Evolutionary conservation across 1,140 invertebrate species (phyloP), one percentile per base, ranked within the genome.

Genomic region (Ganaspis sp.): DNA sequence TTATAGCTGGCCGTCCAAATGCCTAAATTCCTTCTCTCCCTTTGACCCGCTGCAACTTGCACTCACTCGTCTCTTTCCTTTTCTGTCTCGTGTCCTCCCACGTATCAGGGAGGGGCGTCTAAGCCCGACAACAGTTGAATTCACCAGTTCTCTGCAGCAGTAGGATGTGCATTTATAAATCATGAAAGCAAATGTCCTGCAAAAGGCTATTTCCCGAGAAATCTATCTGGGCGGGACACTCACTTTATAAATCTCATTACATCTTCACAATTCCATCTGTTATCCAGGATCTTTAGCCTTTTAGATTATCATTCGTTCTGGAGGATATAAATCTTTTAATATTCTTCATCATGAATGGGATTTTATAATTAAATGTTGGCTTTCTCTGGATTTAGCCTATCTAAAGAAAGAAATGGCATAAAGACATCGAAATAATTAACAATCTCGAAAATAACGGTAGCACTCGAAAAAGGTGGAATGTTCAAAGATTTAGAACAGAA

Each of bases 21-120:
- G 42, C 42, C 42, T 45, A 45, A 45, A 45, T 45, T 77, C 74
- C 77, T 79, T 15, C 12, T 26, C 9, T n/a, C 26, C 9, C 45
- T 69, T 72, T 79, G 70, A 58, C 15, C 70, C 42, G 21, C 8
- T n/a, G 15, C 8, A 37, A 37, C 49, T 26, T 72, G 9, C 34
- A 11, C 26, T 40, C 38, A 17, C 76, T 26, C 49, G 40, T 70
- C 64, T 73, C 37, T 73, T 9, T 73, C 34, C 58, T 69, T 23
- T 54, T 37, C 54, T 64, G 49, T 42, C 29, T 74, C 54, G 53
- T 15, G n/a, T 37, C 58, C 75, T 69, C 49, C 29, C 73, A 49
- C 45, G 45, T 49, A 49, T 49, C 45, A 49, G n/a, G 45, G 45
- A 49, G 45, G n/a, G 45, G 45, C 45, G 9, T 45, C 42, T n/a